Evolutionary conservation across 2,113 vertebrate species (phyloP), one percentile per base, ranked within the genome.

Genomic region (Ptilorrhoa leucosticta): DNA sequence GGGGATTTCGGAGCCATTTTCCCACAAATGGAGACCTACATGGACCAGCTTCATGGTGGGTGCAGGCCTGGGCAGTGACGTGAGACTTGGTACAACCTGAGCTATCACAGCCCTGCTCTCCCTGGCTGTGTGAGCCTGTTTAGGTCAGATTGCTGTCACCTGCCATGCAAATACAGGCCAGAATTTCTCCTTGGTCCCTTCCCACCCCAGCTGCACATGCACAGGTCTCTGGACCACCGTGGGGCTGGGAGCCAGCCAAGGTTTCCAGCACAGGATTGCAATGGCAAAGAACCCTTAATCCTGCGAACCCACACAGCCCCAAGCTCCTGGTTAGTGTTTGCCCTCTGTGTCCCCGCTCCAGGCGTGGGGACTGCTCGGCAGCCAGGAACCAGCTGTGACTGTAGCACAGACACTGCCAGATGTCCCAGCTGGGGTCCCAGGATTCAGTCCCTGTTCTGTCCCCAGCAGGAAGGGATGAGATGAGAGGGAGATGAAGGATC

Each of bases 301-400:
- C 14, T 0, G 0, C 17, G 54, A 87, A 1, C 15, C 19, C 24
- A 28, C 6, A 6, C 27, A 75, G 24, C 6, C 13, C 24, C 0
- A 0, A 75, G n/a, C 71, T 88, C 40, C 71, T 53, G 20, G n/a
- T 60, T 58, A 12, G 7, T 54, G 26, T 89, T 85, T 73, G 23
- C 8, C 20, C n/a, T 77, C 54, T 44, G 20, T 0, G 0, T 78
- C 6, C 35, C 22, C 2, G 0, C 20, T 70, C 16, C 31, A 48
- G 17, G 18, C 64, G 2, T 2, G 5, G 31, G 17, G 33, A 23
- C 13, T 77, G 20, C 66, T 88, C 2, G 2, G 56, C 42, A 85
- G 42, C 54, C 13, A 14, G 35, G 35, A 31, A 15, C 48, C 31
- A 39, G 11, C 42, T 80, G 68, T 72, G 66, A 27, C 45, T 33